Base-by-base conservation (phyloP, 2,113 vertebrate species). In the Xiphias gladius region DNA sequence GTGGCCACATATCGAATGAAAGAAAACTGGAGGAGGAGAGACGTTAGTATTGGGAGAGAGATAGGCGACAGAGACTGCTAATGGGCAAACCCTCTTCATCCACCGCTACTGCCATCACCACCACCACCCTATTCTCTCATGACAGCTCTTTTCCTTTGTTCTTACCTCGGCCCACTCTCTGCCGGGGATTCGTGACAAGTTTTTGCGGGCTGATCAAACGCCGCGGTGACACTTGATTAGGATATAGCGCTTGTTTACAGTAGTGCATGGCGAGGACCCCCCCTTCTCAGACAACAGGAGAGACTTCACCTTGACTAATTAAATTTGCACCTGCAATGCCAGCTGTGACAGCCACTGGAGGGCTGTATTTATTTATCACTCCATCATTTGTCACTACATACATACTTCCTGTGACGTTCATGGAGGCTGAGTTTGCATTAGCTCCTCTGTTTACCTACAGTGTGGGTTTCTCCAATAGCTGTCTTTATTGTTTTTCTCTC, bases 111-210 rank as follows among this genome's bases (percentile, higher is more conserved):
- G 95, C 93, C 91, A 92, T 94, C 91, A 86, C 69, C 71, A 93
- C 88, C 94, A 80, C 88, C 92, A 79, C 88, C 90, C 79, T 83
- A 94, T 95, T 96, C 94, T 93, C 93, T 93, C 89, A 83, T 98
- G 97, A 97, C 97, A 97, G 96, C 94, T 96, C 89, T 90, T 86
- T 95, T 85, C 94, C 96, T 98, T 97, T 97, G 96, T 97, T 97
- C 96, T 96, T 91, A 85, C 87, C 92, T 95, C 87, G 88, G 94
- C 96, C 96, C 95, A 94, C 95, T 96, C 96, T 96, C 96, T 97
- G 96, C 96, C 94, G 94, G 96, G 96, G 96, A 96, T 96, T 96
- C 94, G 93, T 98, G 97, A 97, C 97, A 97, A 96, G 96, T 97
- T 96, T 95, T 97, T 86, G 85, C 90, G 57, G 92, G 93, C 94